Evolutionary conservation across 1,140 invertebrate species (phyloP), one percentile per base, ranked within the genome.

Genomic region (Ephestia elutella): DNA sequence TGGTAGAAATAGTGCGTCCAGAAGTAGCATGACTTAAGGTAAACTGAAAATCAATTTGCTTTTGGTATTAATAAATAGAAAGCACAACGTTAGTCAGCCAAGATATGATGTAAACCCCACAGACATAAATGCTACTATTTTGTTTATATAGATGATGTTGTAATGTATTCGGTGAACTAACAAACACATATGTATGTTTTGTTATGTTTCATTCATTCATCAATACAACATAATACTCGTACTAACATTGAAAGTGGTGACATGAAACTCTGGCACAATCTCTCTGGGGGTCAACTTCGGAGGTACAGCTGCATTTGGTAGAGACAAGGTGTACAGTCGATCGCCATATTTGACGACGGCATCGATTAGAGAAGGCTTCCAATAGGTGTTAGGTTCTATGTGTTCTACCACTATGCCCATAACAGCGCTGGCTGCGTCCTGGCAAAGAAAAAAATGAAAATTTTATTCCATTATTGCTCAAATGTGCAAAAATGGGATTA

Each of bases 311-410:
- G 86, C 81, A 0, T 63, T 62, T 0, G 76, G 73, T 25, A 90
- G 38, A 4, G 89, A 86, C 63, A 82, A 73, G 0, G 86, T 89
- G 58, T 86, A 85, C 4, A 91, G 68, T 0, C 90, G 65, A 69
- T 91, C 90, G 0, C 90, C 90, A 44, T 90, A 91, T 61, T 87
- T 87, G 5, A 90, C 61, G 44, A 91, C 85, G 7, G 78, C 80
- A 66, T 91, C 89, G 0, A 90, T 54, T 0, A 89, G 73, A 0
- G 72, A 49, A 5, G 78, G 65, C 60, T 83, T 88, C 79, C 90
- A 90, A 56, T 71, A 56, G 3, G 64, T 51, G 60, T 82, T 75
- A 0, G 85, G 82, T 59, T 87, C 85, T 38, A 87, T 81, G 63
- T 81, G 68, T 0, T 86, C 78, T 1, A 85, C 85, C 0, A 84